These are phyloP conservation scores for Microtus ochrogaster DNA, from an alignment of 2,113 vertebrate genomes.

Conservation along the genomic window DNA sequence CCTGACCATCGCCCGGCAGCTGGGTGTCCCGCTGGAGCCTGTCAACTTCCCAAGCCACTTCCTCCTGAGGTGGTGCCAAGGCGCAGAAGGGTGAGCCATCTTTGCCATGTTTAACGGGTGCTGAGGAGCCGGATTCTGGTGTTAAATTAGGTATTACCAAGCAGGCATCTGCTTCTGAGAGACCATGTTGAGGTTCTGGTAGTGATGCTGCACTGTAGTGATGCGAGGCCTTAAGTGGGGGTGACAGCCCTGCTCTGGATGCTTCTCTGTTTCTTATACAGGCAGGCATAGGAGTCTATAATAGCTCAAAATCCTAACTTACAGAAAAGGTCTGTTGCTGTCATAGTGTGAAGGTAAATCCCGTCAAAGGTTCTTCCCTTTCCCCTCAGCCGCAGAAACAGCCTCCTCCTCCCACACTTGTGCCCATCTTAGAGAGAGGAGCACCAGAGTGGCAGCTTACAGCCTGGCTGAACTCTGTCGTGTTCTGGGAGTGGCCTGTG, in stretches of 20 bases:
- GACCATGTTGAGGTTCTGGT: neutral
- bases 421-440: neutral
- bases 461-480: neutral
- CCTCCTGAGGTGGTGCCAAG: conserved; percentile 96
- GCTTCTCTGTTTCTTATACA: neutral
- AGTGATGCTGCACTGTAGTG: neutral
- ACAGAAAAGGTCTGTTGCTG: neutral
- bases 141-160: neutral
- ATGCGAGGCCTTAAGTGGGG: no score
- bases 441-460: neutral
- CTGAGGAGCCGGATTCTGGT: neutral
- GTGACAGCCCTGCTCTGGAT: neutral
- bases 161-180: neutral
- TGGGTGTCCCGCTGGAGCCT: conserved; percentile 95
- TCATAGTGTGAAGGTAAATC: conserved; percentile 25
- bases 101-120: rapidly evolving
- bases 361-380: neutral
- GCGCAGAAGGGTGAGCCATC: conserved; percentile 89
- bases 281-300: neutral
- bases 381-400: neutral
- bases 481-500: neutral
- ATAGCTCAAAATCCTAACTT: neutral
- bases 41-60: conserved; percentile 99
- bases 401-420: neutral
- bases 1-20: conserved; percentile 92